A percentile compares a stretch with the other conserved stretches of the same genome.
phyloP scores from a whole-genome alignment of 2,113 vertebrate genomes.

The Otus sunia region DNA sequence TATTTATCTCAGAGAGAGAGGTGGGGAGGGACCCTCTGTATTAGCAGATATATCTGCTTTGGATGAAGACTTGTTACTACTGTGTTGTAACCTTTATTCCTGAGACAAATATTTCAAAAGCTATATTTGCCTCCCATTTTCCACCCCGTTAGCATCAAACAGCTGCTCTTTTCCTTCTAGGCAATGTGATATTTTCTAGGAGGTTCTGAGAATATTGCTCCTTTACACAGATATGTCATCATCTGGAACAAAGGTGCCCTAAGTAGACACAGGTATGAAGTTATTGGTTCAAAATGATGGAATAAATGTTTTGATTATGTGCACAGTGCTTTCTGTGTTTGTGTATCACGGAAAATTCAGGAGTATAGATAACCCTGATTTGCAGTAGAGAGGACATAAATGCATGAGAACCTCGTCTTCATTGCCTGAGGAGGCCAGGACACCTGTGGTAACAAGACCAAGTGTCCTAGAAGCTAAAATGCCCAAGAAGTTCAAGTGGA shows the following conservation, averaged over 20 bases:
- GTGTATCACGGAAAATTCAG: background rate
- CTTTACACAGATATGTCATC: background rate
- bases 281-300: background rate
- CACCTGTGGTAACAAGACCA: background rate
- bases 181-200: background rate
- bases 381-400: background rate
- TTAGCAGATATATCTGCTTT: background rate
- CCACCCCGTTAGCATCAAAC: background rate
- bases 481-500: background rate
- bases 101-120: background rate
- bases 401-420: background rate
- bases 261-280: background rate
- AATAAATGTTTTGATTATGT: background rate
- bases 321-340: background rate
- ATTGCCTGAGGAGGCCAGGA: background rate
- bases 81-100: background rate
- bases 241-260: fast-evolving
- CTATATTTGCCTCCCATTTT: background rate
- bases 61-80: background rate
- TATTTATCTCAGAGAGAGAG: background rate
- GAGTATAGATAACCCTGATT: background rate
- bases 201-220: background rate
- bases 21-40: background rate
- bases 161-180: background rate
- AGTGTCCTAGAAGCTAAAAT: background rate